Base-by-base conservation (phyloP, 2,888 invertebrate genomes). In the Aphidoletes aphidimyza region DNA sequence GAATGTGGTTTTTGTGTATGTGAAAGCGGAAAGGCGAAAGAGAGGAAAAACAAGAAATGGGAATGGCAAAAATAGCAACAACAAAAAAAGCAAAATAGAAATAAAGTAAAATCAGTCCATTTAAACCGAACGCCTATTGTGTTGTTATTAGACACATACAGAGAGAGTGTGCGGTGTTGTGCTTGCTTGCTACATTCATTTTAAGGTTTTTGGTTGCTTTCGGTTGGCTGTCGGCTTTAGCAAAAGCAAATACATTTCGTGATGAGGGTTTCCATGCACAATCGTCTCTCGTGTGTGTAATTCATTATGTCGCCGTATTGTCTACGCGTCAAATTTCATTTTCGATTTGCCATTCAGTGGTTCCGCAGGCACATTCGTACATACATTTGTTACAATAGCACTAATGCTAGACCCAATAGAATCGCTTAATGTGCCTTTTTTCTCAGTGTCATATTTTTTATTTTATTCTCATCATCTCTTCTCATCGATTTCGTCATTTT, bases 291-390 rank as follows among this genome's bases (percentile, higher is more conserved):
- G 30, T 69, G 69, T 69, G 81, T 37, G 81, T 81, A 37, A 81
- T 81, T 81, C 81, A 81, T 81, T 37, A 37, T 81, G 81, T 81
- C 81, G 81, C 81, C 81, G 81, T 81, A 37, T 37, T 81, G 81
- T 81, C 81, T 81, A 81, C 81, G 37, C 81, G 69, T 69, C 69
- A 34, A 69, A 30, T 69, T 69, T 69, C 69, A 69, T 69, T 69
- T 69, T 69, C 69, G 30, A 30, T 69, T 69, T 69, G 69, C 69
- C 69, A 30, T n/a, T 69, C 69, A 69, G 19, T 54, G 54, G 54
- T 14, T 54, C 54, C 54, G 30, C 69, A 69, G 69, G 30, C 69
- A 69, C 54, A 54, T 22, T 22, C 6, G 42, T 42, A n/a, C 2
- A 69, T 30, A 30, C 69, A 69, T 69, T 69, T 69, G 34, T n/a